Base-by-base conservation (phyloP, 1,140 invertebrate species). In the Pinna nobilis region DNA sequence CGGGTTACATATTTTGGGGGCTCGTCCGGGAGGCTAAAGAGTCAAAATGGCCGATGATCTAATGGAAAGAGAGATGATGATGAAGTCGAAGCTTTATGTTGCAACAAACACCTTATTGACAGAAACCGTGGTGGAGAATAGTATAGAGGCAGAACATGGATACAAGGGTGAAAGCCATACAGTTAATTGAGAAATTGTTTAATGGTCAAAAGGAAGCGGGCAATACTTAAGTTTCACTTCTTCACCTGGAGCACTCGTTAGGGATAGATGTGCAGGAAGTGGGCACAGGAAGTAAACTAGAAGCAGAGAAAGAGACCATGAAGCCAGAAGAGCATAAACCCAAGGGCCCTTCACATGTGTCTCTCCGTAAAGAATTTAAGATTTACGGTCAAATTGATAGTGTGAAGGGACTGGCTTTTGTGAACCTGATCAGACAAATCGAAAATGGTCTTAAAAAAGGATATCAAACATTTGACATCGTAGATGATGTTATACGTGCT, bases 361-460 rank as follows among this genome's bases (percentile, higher is more conserved):
- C 49, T 1, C 28, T 59, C 28, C 55, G 33, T 20, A 59, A 59
- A 30, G 55, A 59, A 35, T 59, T 59, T 28, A 59, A 59, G 55
- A 59, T 59, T 11, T 32, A 59, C 33, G 55, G 55, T 32, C 33
- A 23, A 23, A 59, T 59, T 25, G 55, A 59, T 28, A n/a, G 5
- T 6, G 33, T 2, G 28, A 59, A 59, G 18, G 33, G 55, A 32
- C n/a, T 59, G 33, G 55, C 55, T 11, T 59, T 59, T 30, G 55
- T 59, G 6, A 59, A 32, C 33, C 30, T 59, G 6, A 32, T 30
- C n/a, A 30, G 55, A 35, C 55, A 59, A 30, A 59, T 33, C n/a
- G 28, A 30, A 20, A 59, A n/a, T 30, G 55, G 55, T 35, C 18
- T 59, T n/a, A 59, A 59, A 15, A 30, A 35, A n/a, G 55, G 55